phyloP scores from a whole-genome alignment of 2,113 vertebrate species.

The Colinus virginianus region DNA sequence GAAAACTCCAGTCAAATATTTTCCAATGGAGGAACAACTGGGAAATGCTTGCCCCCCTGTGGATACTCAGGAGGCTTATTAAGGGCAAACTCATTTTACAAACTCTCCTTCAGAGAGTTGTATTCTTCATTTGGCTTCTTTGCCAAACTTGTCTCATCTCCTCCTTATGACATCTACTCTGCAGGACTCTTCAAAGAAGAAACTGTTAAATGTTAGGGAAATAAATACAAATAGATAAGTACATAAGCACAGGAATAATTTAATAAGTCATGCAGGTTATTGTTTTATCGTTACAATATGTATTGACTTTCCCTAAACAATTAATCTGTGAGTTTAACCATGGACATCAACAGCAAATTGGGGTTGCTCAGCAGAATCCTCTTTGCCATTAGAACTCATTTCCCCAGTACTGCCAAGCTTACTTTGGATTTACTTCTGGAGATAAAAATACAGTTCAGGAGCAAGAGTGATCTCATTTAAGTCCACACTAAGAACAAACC shows the following conservation, averaged over 20 bases:
- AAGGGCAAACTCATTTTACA: neutral
- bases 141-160: neutral
- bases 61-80: neutral
- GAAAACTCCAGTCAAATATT: neutral
- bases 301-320: neutral
- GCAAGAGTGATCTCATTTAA: neutral
- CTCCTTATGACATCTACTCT: neutral
- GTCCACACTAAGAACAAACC: neutral
- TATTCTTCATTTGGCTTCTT: neutral
- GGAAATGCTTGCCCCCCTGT: accelerated
- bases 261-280: neutral
- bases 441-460: neutral
- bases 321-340: neutral
- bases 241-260: neutral
- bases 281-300: neutral
- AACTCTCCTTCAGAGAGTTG: neutral
- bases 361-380: neutral
- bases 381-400: neutral
- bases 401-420: neutral
- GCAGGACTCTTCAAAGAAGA: neutral
- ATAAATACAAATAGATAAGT: neutral
- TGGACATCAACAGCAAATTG: neutral
- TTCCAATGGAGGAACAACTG: neutral
- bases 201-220: neutral
- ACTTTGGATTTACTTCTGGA: neutral